Evolutionary conservation across 2,888 invertebrate species (phyloP).

Genomic region (Euplexia lucipara): DNA sequence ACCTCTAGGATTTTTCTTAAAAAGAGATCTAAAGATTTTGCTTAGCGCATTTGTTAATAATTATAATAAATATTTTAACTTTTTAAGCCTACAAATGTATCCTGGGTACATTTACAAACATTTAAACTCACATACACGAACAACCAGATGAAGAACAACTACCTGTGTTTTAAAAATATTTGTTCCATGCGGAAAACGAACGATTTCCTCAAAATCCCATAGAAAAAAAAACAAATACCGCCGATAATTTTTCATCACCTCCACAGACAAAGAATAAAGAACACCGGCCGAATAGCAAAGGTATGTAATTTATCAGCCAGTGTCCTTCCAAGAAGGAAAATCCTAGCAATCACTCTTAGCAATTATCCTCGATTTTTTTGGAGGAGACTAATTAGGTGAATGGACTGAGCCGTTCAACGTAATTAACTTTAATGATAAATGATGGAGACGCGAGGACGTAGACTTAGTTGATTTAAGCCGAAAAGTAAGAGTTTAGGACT

Average conservation of each 20-base stretch:
- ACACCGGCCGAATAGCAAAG: slow-evolving; percentile 63
- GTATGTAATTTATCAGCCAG: slow-evolving; percentile 82
- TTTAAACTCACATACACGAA: too few species aligned
- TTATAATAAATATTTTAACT: too few species aligned
- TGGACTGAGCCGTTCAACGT: slow-evolving; percentile 84
- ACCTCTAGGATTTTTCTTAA: too few species aligned
- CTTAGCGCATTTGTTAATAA: too few species aligned
- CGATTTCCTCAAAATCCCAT: neutral
- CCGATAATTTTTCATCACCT: slow-evolving; percentile 33
- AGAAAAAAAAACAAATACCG: neutral
- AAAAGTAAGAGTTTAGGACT: slow-evolving; percentile 58
- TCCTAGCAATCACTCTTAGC: slow-evolving; percentile 85
- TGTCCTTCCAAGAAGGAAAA: slow-evolving; percentile 81
- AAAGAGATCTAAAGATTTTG: too few species aligned
- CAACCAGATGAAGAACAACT: too few species aligned
- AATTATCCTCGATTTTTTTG: slow-evolving; percentile 87
- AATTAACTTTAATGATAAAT: slow-evolving; percentile 88
- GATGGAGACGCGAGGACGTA: slow-evolving; percentile 71
- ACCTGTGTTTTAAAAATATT: too few species aligned
- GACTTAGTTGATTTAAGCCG: slow-evolving; percentile 64
- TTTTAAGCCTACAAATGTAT: too few species aligned
- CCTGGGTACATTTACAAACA: too few species aligned
- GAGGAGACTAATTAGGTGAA: slow-evolving; percentile 85
- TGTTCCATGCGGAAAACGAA: too few species aligned
- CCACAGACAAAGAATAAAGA: slow-evolving; percentile 58